Percentiles rank a stretch among this genome's conserved stretches.
phyloP scores from a whole-genome alignment of 1,140 invertebrate species.

The Drosophila simulans region DNA sequence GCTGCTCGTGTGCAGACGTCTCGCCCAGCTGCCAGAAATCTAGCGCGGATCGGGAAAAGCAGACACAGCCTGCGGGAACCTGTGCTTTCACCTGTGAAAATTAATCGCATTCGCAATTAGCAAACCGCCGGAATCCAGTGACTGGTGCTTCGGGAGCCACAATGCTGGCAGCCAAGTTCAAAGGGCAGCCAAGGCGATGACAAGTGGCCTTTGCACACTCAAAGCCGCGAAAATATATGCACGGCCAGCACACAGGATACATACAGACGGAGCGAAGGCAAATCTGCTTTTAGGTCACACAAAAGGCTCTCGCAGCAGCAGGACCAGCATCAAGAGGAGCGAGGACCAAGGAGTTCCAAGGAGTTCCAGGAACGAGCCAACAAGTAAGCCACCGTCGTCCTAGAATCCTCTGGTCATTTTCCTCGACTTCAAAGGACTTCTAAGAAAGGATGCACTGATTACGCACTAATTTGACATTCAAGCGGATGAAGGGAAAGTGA shows the following conservation, averaged over 20 bases:
- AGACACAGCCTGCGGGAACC: conserved; percentile 20
- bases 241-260: conserved; percentile 51
- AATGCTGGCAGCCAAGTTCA: conserved; percentile 8
- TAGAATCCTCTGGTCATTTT: not conserved
- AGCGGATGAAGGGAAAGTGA: no score
- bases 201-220: conserved; percentile 6
- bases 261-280: conserved; percentile 48
- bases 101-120: conserved; percentile 29
- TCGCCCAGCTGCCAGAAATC: conserved; percentile 20
- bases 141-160: conserved; percentile 4
- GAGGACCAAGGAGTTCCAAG: conserved; percentile 19
- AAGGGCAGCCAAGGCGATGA: conserved; percentile 12
- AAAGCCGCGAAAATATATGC: conserved; percentile 38
- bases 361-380: conserved; percentile 24
- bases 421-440: not conserved
- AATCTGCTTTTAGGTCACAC: conserved; percentile 52
- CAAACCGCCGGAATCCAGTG: not conserved
- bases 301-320: conserved; percentile 43
- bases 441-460: no score
- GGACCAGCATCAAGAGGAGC: conserved; percentile 17
- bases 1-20: conserved; percentile 69
- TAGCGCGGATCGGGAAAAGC: not conserved
- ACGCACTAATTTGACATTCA: no score
- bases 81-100: conserved; percentile 35
- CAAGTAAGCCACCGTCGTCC: conserved; percentile 24